Evolutionary conservation across 2,113 vertebrate genomes (phyloP).

Genomic region (Boleophthalmus pectinirostris): DNA sequence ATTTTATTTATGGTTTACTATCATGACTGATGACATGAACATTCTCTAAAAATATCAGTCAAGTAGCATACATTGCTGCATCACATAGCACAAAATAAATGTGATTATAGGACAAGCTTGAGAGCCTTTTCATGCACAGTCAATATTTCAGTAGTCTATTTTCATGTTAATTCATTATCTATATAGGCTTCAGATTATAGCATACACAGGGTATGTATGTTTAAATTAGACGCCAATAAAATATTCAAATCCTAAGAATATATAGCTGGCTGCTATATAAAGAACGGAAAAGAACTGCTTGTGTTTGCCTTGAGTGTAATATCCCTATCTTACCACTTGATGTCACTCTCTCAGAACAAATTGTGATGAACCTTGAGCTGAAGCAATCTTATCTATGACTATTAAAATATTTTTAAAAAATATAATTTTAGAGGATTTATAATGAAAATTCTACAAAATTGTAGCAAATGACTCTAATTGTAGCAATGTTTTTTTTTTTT

Average conservation of each 20-base stretch:
- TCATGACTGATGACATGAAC: too few species aligned
- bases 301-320: constrained; percentile 24
- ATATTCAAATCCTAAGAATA: neutral
- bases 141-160: constrained; percentile 6
- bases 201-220: neutral
- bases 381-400: neutral
- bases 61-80: too few species aligned
- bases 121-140: constrained; percentile 11
- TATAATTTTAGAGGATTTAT: neutral
- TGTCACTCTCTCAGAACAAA: constrained; percentile 51
- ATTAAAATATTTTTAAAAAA: neutral
- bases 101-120: neutral
- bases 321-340: constrained; percentile 56
- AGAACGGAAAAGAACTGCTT: too few species aligned
- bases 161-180: neutral
- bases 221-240: neutral
- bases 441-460: neutral
- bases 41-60: too few species aligned
- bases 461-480: too few species aligned
- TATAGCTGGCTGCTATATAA: too few species aligned
- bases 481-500: neutral
- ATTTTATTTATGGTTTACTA: too few species aligned
- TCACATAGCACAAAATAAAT: too few species aligned
- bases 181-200: neutral
- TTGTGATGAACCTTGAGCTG: neutral